Percentiles rank a stretch among this genome's conserved stretches.
Evolutionary conservation across 2,888 invertebrate species (phyloP).

Genomic region (Tanytarsus gracilentus): DNA sequence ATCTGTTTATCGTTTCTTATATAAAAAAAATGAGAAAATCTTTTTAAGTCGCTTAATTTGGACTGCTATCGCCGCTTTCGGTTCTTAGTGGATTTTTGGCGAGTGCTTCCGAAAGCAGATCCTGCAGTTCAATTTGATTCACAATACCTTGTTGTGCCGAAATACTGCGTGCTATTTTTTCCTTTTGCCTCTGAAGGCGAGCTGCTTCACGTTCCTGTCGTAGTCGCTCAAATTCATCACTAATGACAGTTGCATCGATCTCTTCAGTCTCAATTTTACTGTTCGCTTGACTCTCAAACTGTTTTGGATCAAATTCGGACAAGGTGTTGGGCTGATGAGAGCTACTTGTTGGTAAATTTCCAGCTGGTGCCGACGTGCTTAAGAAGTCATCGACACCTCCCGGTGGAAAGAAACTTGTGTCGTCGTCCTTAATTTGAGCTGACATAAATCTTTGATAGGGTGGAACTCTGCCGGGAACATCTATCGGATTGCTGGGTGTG

Average conservation of each 20-base stretch:
- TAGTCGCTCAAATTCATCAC: slow-evolving; percentile 63
- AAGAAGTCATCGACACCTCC: slow-evolving; percentile 41
- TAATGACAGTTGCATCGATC: slow-evolving; percentile 31
- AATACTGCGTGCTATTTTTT: slow-evolving; percentile 52
- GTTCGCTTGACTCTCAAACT: background rate
- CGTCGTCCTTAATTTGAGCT: slow-evolving; percentile 34
- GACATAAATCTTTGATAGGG: slow-evolving; percentile 41
- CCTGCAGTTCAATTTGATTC: slow-evolving; percentile 19
- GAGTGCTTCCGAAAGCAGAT: background rate
- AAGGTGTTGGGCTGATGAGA: slow-evolving; percentile 5
- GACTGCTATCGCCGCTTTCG: slow-evolving; percentile 4
- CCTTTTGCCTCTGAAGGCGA: slow-evolving; percentile 52
- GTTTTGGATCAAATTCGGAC: slow-evolving; percentile 17
- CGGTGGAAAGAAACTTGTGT: slow-evolving; percentile 37
- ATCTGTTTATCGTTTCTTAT: too few species aligned
- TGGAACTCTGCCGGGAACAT: slow-evolving; percentile 47
- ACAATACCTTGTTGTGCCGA: slow-evolving; percentile 46
- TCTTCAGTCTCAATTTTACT: slow-evolving; percentile 19
- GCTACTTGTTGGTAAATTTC: background rate
- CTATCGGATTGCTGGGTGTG: slow-evolving; percentile 53
- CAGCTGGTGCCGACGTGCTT: slow-evolving; percentile 39
- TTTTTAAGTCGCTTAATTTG: too few species aligned
- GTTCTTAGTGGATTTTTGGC: background rate
- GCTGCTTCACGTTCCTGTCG: slow-evolving; percentile 60
- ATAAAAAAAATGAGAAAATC: too few species aligned